Evolutionary conservation across 1,140 invertebrate genomes (phyloP), one percentile per base, ranked within the genome.

Genomic region (Drosophila kikkawai): DNA sequence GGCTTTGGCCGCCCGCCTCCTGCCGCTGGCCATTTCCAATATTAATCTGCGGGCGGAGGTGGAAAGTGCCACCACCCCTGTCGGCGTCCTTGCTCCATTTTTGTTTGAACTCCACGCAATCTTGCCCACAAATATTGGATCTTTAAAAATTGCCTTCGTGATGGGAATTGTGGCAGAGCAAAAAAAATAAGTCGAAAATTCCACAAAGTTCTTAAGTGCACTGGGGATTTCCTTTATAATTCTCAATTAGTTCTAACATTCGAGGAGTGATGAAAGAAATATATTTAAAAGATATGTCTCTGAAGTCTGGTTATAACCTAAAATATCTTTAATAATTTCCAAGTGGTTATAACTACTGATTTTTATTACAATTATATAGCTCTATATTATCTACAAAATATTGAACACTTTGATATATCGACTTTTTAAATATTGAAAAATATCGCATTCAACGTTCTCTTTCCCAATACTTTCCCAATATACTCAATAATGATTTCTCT

Each of bases 91-190:
- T 85, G 78, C 17, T 63, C 74, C 26, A 67, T 75, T 42, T 9
- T 71, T 29, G 68, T 60, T 75, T 75, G 39, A 32, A 42, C 29
- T 50, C 34, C 32, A 29, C 22, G 47, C 45, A 57, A 58, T 59
- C 26, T 56, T 13, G 19, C 36, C 51, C 57, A 64, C 80, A 83
- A 83, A 83, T 83, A 83, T 83, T 83, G 76, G 51, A 59, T 56
- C 53, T 39, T 11, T 8, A 39, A 56, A 56, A 56, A 56, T 22
- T 55, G 19, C 51, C 51, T 26, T 13, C 36, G 7, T 22, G 1
- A 55, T 37, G 19, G 34, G 13, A 39, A 55, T n/a, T 56, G 36
- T 56, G 36, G 36, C 13, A 39, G 36, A 12, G 29, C 0, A 15
- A 50, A n/a, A 50, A 50, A n/a, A 13, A 39, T 5, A 26, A 32